Evolutionary conservation across 2,113 vertebrate genomes (phyloP).

Genomic region (Myanophis thanlyinensis): DNA sequence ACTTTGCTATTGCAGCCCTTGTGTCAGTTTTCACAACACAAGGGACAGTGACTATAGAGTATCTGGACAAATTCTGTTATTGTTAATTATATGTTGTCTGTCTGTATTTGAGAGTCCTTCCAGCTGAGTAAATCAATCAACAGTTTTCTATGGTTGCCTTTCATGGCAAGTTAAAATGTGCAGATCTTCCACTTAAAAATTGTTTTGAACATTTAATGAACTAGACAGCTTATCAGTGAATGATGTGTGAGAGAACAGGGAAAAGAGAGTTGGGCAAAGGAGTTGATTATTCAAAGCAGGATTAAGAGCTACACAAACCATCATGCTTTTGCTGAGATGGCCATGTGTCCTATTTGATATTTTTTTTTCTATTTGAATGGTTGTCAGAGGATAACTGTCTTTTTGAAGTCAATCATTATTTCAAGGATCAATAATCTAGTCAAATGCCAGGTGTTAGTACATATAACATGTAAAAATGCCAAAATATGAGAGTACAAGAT

Average conservation of each 20-base stretch:
- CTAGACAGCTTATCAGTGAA: neutral
- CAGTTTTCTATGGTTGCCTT: slow-evolving; percentile 26
- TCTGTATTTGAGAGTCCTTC: slow-evolving; percentile 9
- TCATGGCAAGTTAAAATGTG: neutral
- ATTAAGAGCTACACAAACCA: neutral
- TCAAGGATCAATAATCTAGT: neutral
- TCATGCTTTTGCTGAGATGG: neutral
- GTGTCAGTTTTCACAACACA: slow-evolving; percentile 25
- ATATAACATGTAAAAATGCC: neutral
- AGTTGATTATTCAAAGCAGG: neutral
- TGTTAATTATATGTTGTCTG: neutral
- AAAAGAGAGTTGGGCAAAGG: neutral
- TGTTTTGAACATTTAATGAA: neutral
- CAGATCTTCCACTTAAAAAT: neutral
- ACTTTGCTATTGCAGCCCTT: slow-evolving; percentile 8
- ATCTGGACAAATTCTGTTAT: slow-evolving; percentile 1
- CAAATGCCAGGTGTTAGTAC: neutral
- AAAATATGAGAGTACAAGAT: neutral
- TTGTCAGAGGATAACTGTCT: neutral
- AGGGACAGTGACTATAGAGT: neutral
- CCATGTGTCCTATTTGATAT: neutral
- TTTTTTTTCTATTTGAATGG: neutral
- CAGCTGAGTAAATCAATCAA: slow-evolving; percentile 21
- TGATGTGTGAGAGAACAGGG: neutral
- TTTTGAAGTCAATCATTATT: neutral